Evolutionary conservation across 2,888 invertebrate genomes (phyloP), one percentile per base, ranked within the genome.

Genomic region (Phalera bucephala): DNA sequence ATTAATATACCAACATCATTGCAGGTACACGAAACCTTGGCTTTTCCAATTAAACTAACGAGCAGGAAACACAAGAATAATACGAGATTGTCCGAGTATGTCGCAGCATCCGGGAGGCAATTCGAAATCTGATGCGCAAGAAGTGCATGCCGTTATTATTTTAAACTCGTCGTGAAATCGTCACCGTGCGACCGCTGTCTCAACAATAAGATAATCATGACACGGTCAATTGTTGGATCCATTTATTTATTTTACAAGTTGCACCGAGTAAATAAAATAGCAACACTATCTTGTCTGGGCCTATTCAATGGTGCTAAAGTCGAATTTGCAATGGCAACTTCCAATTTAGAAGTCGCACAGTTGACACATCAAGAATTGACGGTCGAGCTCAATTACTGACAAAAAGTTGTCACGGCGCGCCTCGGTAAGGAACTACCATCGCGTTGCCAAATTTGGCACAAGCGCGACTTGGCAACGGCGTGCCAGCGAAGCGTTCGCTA

Each of bases 401-500:
- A 72, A 79, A 80, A 77, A 79, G 62, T 66, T 56, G 65, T 64
- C 60, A 47, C 52, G 67, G 55, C 66, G 63, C 52, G 59, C 54
- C 58, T 58, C 69, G 56, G 54, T 54, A 40, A 36, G 42, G 38
- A 59, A 61, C 72, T 68, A 73, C 71, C 70, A 72, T 60, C 65
- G 58, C 59, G 72, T 62, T 64, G 69, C 75, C 77, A 75, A 81
- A 82, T 83, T 84, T 80, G 83, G 82, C 79, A 63, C 78, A 78
- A 70, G 74, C 75, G 72, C 76, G 73, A 78, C 72, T 80, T 85
- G 85, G 85, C 86, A 81, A 84, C 84, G 76, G 64, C 67, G 67
- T 54, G 58, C 50, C 51, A 57, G 45, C 52, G n/a, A n/a, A n/a
- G n/a, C 48, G 53, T 58, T 71, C 65, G 65, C 69, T 57, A 67